Evolutionary conservation across 35 echinoderm and acorn worm genomes (phyloP), one percentile per base, ranked within the genome.

Genomic region (Apostichopus californicus): DNA sequence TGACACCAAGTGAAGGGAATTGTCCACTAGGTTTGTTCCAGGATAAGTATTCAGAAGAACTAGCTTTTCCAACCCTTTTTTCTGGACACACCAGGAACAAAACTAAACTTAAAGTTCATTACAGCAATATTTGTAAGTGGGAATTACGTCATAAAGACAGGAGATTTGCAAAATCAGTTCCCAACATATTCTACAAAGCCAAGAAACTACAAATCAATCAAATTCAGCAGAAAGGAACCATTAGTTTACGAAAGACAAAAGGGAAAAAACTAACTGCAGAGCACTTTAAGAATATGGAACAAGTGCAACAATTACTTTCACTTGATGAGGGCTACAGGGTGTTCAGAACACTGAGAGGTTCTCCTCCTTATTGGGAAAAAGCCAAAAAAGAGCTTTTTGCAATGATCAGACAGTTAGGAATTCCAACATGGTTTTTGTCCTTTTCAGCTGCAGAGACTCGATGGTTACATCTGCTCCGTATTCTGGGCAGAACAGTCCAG

Each of bases 351-450:
- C 13, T 93, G 58, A 77, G 86, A 89, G 92, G 85, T 15, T 93
- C 92, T 6, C 92, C 86, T 63, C 92, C 86, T 63, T 93, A 89
- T 21, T 93, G 92, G 77, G 92, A 93, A 93, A 93, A 64, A 55
- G 52, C 92, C 11, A 93, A 90, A 66, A 93, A 90, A 66, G 86
- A 79, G 17, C 25, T 93, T 22, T 88, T 88, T 79, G 84, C 92
- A 58, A 93, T 93, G 92, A 59, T 73, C 23, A 54, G 86, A 66
- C 86, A 87, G 63, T 56, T 93, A 78, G 92, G 92, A 4, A 93
- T 88, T 80, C 92, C 86, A 65, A 93, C 86, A 12, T 93, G 84
- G 80, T 93, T 93, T 87, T 54, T 86, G 53, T 93, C 92, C 6
- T 93, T 93, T 61, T 93, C 92, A 55, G 80, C 92, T 59, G 92